A percentile compares a stretch with the other conserved stretches of the same genome.
These are phyloP conservation scores for Oscheius sp. DNA, from an alignment of 2,888 invertebrate species.

Conservation along the genomic window DNA sequence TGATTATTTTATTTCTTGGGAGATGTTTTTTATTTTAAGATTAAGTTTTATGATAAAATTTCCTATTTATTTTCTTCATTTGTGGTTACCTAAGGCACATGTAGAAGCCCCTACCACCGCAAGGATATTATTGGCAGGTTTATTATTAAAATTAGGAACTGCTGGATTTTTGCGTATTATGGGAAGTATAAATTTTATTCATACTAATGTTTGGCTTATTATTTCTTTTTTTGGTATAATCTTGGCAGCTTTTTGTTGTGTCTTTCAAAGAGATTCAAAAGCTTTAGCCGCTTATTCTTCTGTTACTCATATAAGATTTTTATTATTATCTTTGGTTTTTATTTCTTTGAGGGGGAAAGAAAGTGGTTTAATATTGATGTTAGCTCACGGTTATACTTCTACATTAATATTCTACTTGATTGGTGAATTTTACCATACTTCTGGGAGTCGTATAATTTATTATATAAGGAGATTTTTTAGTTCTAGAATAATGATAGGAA, in stretches of 20 bases:
- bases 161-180: constrained; percentile 59
- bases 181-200: constrained; percentile 49
- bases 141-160: constrained; percentile 58
- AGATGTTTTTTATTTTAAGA: constrained; percentile 55
- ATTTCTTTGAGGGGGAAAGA: constrained; percentile 45
- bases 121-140: constrained; percentile 57
- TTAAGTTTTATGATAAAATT: constrained; percentile 53
- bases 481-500: constrained; percentile 49
- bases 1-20: constrained; percentile 50
- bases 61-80: constrained; percentile 76
- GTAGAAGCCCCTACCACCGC: constrained; percentile 62
- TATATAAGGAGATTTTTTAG: constrained; percentile 56
- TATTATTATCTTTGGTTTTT: constrained; percentile 47
- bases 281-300: constrained; percentile 55
- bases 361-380: constrained; percentile 48
- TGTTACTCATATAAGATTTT: constrained; percentile 52
- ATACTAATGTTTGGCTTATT: constrained; percentile 50
- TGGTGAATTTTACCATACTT: constrained; percentile 54
- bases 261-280: constrained; percentile 58
- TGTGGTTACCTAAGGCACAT: constrained; percentile 62
- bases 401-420: constrained; percentile 54
- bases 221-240: constrained; percentile 55
- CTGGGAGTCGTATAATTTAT: constrained; percentile 51
- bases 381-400: constrained; percentile 54
- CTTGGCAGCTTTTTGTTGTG: constrained; percentile 54